These are phyloP conservation scores for Holotrichia oblita DNA, from an alignment of 1,140 invertebrate species.

Conservation along the genomic window DNA sequence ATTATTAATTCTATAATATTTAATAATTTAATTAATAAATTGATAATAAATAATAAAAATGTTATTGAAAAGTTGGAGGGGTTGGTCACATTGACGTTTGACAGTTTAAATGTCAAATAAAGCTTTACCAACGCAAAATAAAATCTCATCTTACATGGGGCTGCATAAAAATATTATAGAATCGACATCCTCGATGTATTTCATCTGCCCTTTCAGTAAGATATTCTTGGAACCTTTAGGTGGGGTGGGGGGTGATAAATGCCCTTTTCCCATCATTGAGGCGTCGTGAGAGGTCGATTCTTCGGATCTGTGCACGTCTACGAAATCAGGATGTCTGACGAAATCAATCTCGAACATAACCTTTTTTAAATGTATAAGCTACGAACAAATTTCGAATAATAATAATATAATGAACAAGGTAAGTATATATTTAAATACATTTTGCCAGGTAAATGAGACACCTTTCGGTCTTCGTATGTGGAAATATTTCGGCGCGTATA, in stretches of 20 bases:
- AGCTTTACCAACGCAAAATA: no score
- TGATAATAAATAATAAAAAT: no score
- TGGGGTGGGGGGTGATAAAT: background rate
- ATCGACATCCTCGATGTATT: slow-evolving; percentile 79
- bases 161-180: slow-evolving; percentile 85
- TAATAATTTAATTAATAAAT: no score
- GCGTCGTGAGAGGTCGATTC: background rate
- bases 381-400: background rate
- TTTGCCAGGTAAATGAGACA: slow-evolving; percentile 77
- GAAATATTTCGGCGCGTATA: slow-evolving; percentile 72
- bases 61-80: background rate
- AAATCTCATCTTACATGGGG: slow-evolving; percentile 72
- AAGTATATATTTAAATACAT: slow-evolving; percentile 60
- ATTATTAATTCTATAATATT: slow-evolving; percentile 76
- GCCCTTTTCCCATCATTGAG: background rate
- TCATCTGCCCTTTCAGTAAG: slow-evolving; percentile 84
- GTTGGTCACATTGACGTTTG: no score
- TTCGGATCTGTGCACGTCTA: background rate
- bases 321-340: slow-evolving; percentile 43
- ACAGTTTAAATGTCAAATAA: no score
- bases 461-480: slow-evolving; percentile 78
- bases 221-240: slow-evolving; percentile 63
- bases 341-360: slow-evolving; percentile 59
- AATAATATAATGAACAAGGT: background rate
- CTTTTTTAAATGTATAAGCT: slow-evolving; percentile 50